Evolutionary conservation across 2,888 invertebrate species (phyloP), one percentile per base, ranked within the genome.

Genomic region (Oxytorus armatus): DNA sequence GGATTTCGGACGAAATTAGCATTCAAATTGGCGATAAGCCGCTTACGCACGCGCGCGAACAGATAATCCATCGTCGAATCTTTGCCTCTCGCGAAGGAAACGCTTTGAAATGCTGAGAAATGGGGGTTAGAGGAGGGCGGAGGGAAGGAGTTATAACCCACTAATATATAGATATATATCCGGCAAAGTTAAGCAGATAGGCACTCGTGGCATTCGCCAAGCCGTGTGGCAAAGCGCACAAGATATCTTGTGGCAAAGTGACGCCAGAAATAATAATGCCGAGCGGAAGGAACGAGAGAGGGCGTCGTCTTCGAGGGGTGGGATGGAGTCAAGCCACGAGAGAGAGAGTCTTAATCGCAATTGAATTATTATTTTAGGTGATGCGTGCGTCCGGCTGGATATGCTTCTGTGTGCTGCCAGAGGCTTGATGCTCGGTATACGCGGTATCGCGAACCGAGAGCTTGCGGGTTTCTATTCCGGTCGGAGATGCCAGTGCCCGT

Each of bases 1-100:
- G 47, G 76, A n/a, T n/a, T 79, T 79, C 80, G 79, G 59, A 84
- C 85, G 85, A 88, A 85, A 89, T 89, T 89, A 89, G 87, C 86
- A 86, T 86, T 83, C 78, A 84, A 87, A 87, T 85, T 89, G 84
- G 81, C 82, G 89, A 90, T 90, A 90, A 90, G 89, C 88, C 84
- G 88, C 86, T n/a, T 49, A 87, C 86, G 84, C 85, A 78, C 75
- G 81, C 59, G 77, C 80, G 83, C 79, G 82, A 86, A 84, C 77
- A 72, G 86, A 88, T 89, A 88, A 90, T 89, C 88, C 86, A 85
- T 85, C 86, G 87, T 89, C 88, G 87, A 29, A 55, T 69, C 42
- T 69, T 42, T 11, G 55, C 42, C 55, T 69, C 49, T 63, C 47
- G 36, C 25, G 42, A 79, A 63, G 47, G 49, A 57, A 42, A 33